phyloP scores from a whole-genome alignment of 2,113 vertebrate genomes.

The Regulus satrapa region DNA sequence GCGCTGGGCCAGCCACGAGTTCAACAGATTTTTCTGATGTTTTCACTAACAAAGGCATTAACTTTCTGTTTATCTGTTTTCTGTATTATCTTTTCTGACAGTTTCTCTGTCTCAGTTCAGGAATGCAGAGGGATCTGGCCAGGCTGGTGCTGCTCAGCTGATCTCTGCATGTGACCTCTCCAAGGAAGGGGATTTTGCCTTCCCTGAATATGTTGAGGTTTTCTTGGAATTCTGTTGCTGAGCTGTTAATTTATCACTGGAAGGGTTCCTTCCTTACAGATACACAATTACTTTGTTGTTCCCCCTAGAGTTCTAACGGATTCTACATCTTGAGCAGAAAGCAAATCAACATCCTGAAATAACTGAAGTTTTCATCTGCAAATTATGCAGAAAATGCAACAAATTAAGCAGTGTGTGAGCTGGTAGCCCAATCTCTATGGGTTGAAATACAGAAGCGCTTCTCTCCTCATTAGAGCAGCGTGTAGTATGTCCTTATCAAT shows the following conservation, averaged over 20 bases:
- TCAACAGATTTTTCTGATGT: not conserved
- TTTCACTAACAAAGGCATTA: not conserved
- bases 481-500: not conserved
- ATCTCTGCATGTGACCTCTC: not conserved
- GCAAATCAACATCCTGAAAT: not conserved
- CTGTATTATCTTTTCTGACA: not conserved
- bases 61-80: not conserved
- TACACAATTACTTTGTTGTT: not conserved
- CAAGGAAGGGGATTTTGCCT: not conserved
- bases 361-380: not conserved
- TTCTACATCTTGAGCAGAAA: not conserved
- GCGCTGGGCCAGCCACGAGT: not conserved
- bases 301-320: not conserved
- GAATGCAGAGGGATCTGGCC: not conserved
- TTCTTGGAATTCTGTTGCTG: not conserved
- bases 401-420: not conserved
- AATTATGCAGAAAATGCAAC: not conserved
- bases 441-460: not conserved
- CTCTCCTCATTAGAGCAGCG: not conserved
- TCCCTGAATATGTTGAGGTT: not conserved
- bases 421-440: accelerated
- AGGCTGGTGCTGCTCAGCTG: not conserved
- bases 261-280: not conserved
- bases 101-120: not conserved
- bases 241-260: not conserved